A percentile compares a stretch with the other conserved stretches of the same genome.
Conservation (phyloP, 2,113 vertebrate species). For the Vombatus ursinus region DNA sequence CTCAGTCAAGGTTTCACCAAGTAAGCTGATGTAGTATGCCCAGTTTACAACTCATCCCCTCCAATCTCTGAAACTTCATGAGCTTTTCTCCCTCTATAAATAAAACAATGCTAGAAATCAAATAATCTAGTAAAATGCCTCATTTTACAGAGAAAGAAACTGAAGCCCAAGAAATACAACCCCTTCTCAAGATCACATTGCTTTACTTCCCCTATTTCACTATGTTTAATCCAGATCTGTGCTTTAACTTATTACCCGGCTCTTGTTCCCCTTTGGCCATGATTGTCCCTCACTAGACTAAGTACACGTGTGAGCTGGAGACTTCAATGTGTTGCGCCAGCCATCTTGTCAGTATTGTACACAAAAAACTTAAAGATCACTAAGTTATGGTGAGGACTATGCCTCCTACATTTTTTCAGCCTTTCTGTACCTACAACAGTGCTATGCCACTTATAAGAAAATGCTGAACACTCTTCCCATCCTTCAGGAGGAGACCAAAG, state of each 20-base stretch:
- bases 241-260: neutral
- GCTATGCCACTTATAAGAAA: conserved; percentile 4
- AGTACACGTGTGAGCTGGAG: neutral
- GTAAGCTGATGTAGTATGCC: neutral
- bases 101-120: neutral
- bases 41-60: neutral
- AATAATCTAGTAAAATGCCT: neutral
- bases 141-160: neutral
- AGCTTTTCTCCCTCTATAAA: neutral
- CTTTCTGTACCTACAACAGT: neutral
- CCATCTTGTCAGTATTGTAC: neutral
- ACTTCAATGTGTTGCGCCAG: neutral
- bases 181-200: neutral
- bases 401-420: neutral
- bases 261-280: neutral
- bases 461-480: conserved; percentile 15
- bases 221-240: neutral
- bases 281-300: neutral
- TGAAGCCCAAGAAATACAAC: neutral
- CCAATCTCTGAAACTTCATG: neutral
- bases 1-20: neutral
- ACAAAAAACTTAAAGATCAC: conserved; percentile 22
- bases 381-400: neutral
- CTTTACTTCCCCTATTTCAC: neutral
- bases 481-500: conserved; percentile 26